Conservation (phyloP, 2,113 vertebrate species). For the Dasypus novemcinctus region DNA sequence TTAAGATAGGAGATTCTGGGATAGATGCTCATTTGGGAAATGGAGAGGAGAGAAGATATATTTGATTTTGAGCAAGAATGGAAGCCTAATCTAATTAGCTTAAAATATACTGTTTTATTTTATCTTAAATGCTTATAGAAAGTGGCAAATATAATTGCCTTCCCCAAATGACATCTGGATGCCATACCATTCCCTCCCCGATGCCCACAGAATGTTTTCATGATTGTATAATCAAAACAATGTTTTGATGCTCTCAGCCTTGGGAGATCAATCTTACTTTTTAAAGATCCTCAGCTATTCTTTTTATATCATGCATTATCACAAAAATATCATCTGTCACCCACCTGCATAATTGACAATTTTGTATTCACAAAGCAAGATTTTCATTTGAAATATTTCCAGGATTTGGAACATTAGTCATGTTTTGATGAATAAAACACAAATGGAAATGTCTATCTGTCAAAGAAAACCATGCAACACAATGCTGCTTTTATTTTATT, state of each 20-base stretch:
- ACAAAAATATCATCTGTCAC: slow-evolving; percentile 6
- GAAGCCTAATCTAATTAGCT: not conserved
- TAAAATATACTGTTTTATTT: not conserved
- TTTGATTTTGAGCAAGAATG: not conserved
- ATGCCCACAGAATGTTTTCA: not conserved
- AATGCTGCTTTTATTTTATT: not conserved
- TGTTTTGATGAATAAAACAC: slow-evolving; percentile 56
- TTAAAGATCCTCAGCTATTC: not conserved
- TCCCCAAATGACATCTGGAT: not conserved
- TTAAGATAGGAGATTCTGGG: not conserved
- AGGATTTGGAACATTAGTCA: not conserved
- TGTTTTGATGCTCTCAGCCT: not conserved
- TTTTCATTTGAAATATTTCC: slow-evolving; percentile 41
- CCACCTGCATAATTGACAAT: not conserved
- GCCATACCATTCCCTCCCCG: not conserved
- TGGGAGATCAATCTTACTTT: not conserved
- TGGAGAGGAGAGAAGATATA: not conserved
- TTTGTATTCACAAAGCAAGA: slow-evolving; percentile 20
- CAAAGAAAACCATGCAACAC: not conserved
- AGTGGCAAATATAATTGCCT: not conserved
- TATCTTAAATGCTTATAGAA: not conserved
- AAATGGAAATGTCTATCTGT: not conserved
- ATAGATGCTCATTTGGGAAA: slow-evolving; percentile 15
- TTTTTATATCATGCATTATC: not conserved
- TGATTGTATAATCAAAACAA: not conserved